A percentile compares a stretch with the other conserved stretches of the same genome.
Conservation (phyloP, 2,797 vertebrate species). For the Phalloptychus januarius region DNA sequence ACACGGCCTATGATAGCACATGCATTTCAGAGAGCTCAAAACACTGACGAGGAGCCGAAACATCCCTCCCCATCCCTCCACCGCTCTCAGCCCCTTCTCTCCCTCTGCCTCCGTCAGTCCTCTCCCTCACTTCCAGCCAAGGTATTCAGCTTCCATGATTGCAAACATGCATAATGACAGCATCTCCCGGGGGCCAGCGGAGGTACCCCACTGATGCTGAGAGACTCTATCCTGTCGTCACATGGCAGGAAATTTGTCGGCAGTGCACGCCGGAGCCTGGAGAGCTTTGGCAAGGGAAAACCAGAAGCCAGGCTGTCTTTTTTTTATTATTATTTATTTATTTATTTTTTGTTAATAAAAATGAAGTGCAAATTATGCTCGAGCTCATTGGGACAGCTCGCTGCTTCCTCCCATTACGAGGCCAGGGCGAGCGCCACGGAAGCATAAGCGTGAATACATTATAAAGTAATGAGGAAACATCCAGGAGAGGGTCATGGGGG, state of each 20-base stretch:
- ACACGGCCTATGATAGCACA: conserved; percentile 80
- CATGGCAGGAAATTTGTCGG: conserved; percentile 71
- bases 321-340: conserved; percentile 14
- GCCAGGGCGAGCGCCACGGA: conserved; percentile 84
- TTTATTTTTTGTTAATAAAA: conserved; percentile 83
- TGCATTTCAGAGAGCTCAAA: conserved; percentile 82
- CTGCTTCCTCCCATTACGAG: conserved; percentile 87
- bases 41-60: conserved; percentile 73
- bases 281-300: conserved; percentile 77
- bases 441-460: conserved; percentile 87
- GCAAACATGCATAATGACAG: conserved; percentile 90
- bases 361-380: conserved; percentile 88
- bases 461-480: conserved; percentile 87
- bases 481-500: conserved; percentile 81
- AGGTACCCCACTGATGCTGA: conserved; percentile 87
- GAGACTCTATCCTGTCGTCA: conserved; percentile 81
- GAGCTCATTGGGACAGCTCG: conserved; percentile 77
- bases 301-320: conserved; percentile 74
- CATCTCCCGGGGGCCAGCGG: conserved; percentile 86
- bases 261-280: conserved; percentile 60
- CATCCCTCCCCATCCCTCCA: conserved; percentile 50
- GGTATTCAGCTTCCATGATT: conserved; percentile 85
- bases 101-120: conserved; percentile 55
- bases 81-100: neutral
- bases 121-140: conserved; percentile 78